Evolutionary conservation across 2,797 vertebrate genomes (phyloP).

Genomic region (Lophotriccus pileatus): DNA sequence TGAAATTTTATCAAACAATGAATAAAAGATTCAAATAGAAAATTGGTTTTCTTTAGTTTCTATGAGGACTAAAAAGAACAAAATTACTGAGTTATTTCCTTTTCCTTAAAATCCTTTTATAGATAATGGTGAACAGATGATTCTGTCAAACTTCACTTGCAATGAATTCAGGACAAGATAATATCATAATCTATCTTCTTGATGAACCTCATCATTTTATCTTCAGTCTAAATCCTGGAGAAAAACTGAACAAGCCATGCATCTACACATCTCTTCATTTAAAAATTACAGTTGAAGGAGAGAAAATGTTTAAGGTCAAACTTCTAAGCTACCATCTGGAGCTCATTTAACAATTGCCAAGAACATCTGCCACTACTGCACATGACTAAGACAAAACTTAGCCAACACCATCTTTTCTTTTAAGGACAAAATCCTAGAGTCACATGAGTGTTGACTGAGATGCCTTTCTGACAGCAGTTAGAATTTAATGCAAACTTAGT

Average conservation of each 20-base stretch:
- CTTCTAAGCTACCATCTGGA: slow-evolving; percentile 61
- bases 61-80: background rate
- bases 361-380: slow-evolving; percentile 45
- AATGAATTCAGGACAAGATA: slow-evolving; percentile 44
- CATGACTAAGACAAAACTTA: slow-evolving; percentile 11
- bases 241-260: slow-evolving; percentile 26
- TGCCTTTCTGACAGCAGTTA: background rate
- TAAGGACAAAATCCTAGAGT: background rate
- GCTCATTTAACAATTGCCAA: slow-evolving; percentile 53
- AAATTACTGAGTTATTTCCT: background rate
- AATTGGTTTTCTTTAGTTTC: background rate
- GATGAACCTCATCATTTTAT: slow-evolving; percentile 55
- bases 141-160: slow-evolving; percentile 51
- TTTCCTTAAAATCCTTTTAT: slow-evolving; percentile 22
- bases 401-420: slow-evolving; percentile 9
- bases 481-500: background rate
- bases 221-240: slow-evolving; percentile 9
- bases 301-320: slow-evolving; percentile 61
- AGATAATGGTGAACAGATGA: slow-evolving; percentile 58
- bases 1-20: slow-evolving; percentile 20
- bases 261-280: slow-evolving; percentile 40
- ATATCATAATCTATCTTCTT: slow-evolving; percentile 59
- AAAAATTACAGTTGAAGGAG: slow-evolving; percentile 59
- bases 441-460: background rate
- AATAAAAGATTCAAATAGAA: slow-evolving; percentile 21